Evolutionary conservation across 1,140 invertebrate genomes (phyloP).

Genomic region (Neocloeon triangulifer): DNA sequence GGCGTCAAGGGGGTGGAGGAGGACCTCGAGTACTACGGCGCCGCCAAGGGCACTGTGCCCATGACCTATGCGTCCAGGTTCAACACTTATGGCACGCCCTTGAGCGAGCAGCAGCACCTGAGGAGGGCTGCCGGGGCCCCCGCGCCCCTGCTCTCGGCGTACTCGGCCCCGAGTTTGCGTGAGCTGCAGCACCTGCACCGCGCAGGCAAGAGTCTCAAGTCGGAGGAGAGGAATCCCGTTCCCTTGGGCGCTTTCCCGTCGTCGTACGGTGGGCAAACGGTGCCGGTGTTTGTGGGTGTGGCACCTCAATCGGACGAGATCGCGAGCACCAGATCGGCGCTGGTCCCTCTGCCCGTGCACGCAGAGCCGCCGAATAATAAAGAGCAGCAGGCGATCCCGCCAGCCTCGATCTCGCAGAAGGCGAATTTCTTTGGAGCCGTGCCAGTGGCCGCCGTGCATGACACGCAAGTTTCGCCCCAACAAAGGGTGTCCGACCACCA

Average conservation of each 20-base stretch:
- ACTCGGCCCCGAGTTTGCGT: too few relatives aligned
- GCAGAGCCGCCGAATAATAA: not conserved
- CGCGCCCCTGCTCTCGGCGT: not conserved
- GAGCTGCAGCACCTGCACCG: too few relatives aligned
- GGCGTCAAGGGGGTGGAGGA: not conserved
- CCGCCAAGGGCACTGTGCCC: not conserved
- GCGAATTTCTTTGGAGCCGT: conserved; percentile 10
- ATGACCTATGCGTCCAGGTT: too few relatives aligned
- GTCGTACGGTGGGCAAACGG: not conserved
- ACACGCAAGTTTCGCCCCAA: conserved; percentile 11
- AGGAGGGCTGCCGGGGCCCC: not conserved
- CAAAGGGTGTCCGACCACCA: conserved; percentile 7
- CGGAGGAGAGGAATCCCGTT: too few relatives aligned
- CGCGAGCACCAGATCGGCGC: not conserved
- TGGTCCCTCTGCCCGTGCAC: not conserved
- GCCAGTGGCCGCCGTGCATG: conserved; percentile 13
- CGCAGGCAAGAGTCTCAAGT: too few relatives aligned
- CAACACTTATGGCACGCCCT: too few relatives aligned
- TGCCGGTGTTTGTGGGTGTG: not conserved
- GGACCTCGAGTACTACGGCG: too few relatives aligned
- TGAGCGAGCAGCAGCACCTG: not conserved
- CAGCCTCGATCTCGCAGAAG: conserved; percentile 5
- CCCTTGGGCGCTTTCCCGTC: not conserved
- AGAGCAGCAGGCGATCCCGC: not conserved
- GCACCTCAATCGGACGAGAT: not conserved